Base-by-base conservation (phyloP, 92 coral and sea anemone species). In the Pocillopora meandrina region DNA sequence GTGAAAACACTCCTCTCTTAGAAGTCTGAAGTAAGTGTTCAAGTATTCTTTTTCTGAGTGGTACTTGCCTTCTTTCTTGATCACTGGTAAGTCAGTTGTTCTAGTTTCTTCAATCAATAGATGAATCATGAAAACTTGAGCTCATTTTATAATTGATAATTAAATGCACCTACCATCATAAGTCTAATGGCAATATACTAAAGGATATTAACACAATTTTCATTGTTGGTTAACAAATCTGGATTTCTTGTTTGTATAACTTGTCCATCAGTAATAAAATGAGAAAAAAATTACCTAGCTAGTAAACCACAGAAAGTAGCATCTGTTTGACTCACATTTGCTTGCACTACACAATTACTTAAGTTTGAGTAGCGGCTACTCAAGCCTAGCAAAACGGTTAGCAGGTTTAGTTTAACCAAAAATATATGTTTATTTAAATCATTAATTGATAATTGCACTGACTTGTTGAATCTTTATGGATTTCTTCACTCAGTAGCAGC, bases 1-100 rank as follows among this genome's bases (percentile, higher is more conserved):
- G 76, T 87, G 83, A 78, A 92, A 92, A 67, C 95, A 90, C 55
- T 95, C 98, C 79, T 88, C 98, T 81, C 98, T 85, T 52, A 95
- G 79, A n/a, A 95, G 85, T 52, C 78, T 86, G 82, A 81, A 92
- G 84, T 90, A 71, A 7, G 92, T 95, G 42, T 81, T 71, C 33
- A 88, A 80, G 78, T 95, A 95, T 35, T 95, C 92, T 55, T 83
- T 89, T 12, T 70, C 88, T 73, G 94, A 90, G 8, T 75, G 68
- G 76, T 94, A 94, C 42, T 52, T 67, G 34, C 75, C 80, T 34
- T 62, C 66, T 14, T 82, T 65, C n/a, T 20, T 77, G 21, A 77
- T 61, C 62, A 65, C 75, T 79, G 84, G 84, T 18, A 75, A 56
- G 16, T 4, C 66, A 7, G 55, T n/a, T 47, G 62, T 56, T 55